These are phyloP conservation scores for Adelognathus sp. DNA, from an alignment of 2,888 invertebrate genomes.

Conservation along the genomic window DNA sequence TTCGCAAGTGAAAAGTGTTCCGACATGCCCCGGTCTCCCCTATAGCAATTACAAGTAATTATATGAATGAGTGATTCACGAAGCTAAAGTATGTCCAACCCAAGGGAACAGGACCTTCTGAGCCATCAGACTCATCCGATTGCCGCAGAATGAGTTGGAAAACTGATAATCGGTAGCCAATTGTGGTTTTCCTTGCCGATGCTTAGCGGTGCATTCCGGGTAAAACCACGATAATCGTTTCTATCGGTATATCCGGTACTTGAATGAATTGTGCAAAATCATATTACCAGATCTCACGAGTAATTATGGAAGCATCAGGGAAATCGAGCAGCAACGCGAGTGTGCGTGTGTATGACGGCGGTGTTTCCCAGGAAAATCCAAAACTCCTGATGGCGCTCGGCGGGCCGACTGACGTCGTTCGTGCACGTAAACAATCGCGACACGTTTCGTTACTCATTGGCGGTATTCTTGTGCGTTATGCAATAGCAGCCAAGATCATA, in stretches of 20 bases:
- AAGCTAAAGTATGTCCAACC: too few relatives aligned
- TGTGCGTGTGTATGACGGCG: background rate
- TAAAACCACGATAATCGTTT: conserved; percentile 42
- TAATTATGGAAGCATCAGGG: conserved; percentile 28
- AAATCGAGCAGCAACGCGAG: conserved; percentile 6
- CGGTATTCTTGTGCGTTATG: conserved; percentile 41
- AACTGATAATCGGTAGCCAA: conserved; percentile 14
- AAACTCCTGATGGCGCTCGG: conserved; percentile 33
- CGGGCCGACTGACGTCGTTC: conserved; percentile 16
- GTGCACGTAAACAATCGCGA: conserved; percentile 48
- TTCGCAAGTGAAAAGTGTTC: too few relatives aligned
- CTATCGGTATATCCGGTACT: conserved; percentile 19
- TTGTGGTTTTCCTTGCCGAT: conserved; percentile 23
- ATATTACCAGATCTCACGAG: conserved; percentile 21
- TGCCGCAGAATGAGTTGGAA: background rate
- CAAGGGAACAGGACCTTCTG: background rate
- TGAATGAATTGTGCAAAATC: conserved; percentile 28
- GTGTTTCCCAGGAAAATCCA: conserved; percentile 58
- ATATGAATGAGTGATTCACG: too few relatives aligned
- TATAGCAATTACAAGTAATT: too few relatives aligned
- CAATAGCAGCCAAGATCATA: conserved; percentile 53
- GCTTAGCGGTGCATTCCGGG: conserved; percentile 22
- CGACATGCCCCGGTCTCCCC: too few relatives aligned
- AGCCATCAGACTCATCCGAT: background rate
- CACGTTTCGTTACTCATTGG: conserved; percentile 53